phyloP scores from a whole-genome alignment of 2,888 invertebrate species.

The Torymus auratus region DNA sequence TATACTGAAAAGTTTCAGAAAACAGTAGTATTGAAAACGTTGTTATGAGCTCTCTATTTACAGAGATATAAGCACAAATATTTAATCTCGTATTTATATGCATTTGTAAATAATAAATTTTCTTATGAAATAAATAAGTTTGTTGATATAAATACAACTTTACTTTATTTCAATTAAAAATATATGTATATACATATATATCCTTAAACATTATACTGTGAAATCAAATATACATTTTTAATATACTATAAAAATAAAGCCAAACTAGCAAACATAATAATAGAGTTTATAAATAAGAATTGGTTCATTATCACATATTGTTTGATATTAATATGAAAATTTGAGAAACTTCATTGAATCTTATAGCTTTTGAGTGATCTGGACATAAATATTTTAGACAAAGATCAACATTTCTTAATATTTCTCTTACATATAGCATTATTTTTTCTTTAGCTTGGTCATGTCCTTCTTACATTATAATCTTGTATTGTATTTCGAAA shows the following conservation, averaged over 20 bases:
- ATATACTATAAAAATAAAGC: slow-evolving; percentile 63
- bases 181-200: slow-evolving; percentile 48
- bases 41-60: slow-evolving; percentile 1
- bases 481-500: slow-evolving; percentile 30
- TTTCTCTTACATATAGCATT: slow-evolving; percentile 5
- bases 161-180: slow-evolving; percentile 56
- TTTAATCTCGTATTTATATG: slow-evolving; percentile 31
- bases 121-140: slow-evolving; percentile 45
- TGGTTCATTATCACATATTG: not conserved
- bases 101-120: slow-evolving; percentile 42
- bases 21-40: slow-evolving; percentile 79
- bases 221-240: slow-evolving; percentile 40
- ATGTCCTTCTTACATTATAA: slow-evolving; percentile 3
- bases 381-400: slow-evolving; percentile 16
- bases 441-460: too few species aligned
- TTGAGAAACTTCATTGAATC: slow-evolving; percentile 24
- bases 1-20: slow-evolving; percentile 94
- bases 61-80: slow-evolving; percentile 1
- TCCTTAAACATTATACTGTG: slow-evolving; percentile 45
- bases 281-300: slow-evolving; percentile 43
- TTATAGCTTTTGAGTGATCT: slow-evolving; percentile 23
- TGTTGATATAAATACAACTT: slow-evolving; percentile 46
- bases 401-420: slow-evolving; percentile 24
- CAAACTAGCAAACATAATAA: slow-evolving; percentile 60
- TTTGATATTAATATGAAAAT: slow-evolving; percentile 14